phyloP scores from a whole-genome alignment of 1,140 invertebrate species.

The Elymnias hypermnestra region DNA sequence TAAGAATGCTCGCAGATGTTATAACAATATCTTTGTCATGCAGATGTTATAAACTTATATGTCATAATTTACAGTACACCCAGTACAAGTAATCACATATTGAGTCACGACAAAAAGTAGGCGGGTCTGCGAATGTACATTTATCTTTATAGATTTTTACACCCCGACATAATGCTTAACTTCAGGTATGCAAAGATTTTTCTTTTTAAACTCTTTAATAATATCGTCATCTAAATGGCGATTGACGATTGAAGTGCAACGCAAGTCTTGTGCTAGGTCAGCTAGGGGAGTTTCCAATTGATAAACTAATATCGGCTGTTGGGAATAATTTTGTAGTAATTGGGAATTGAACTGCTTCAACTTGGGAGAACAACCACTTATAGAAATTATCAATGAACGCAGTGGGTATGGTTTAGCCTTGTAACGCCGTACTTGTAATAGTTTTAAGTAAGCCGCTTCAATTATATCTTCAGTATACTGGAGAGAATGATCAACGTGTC shows the following conservation, averaged over 20 bases:
- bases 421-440: slow-evolving; percentile 26
- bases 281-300: slow-evolving; percentile 30
- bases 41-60: too few relatives aligned
- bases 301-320: slow-evolving; percentile 26
- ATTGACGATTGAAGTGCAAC: slow-evolving; percentile 43
- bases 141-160: too few relatives aligned
- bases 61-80: too few relatives aligned
- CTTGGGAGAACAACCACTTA: slow-evolving; percentile 8
- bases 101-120: too few relatives aligned
- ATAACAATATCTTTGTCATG: too few relatives aligned
- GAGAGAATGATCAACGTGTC: slow-evolving; percentile 34
- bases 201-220: slow-evolving; percentile 32
- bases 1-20: too few relatives aligned
- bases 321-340: slow-evolving; percentile 21
- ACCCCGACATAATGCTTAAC: too few relatives aligned
- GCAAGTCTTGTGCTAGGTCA: slow-evolving; percentile 30
- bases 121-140: too few relatives aligned
- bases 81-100: too few relatives aligned
- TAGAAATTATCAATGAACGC: slow-evolving; percentile 30
- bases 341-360: neutral
- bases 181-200: slow-evolving; percentile 48
- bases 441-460: slow-evolving; percentile 27
- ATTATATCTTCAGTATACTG: slow-evolving; percentile 41
- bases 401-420: slow-evolving; percentile 17
- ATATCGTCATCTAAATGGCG: slow-evolving; percentile 31